Percentiles rank a stretch among this genome's conserved stretches.
Conservation (phyloP, 2,888 invertebrate genomes). For the Glyphotaelius pellucidus region DNA sequence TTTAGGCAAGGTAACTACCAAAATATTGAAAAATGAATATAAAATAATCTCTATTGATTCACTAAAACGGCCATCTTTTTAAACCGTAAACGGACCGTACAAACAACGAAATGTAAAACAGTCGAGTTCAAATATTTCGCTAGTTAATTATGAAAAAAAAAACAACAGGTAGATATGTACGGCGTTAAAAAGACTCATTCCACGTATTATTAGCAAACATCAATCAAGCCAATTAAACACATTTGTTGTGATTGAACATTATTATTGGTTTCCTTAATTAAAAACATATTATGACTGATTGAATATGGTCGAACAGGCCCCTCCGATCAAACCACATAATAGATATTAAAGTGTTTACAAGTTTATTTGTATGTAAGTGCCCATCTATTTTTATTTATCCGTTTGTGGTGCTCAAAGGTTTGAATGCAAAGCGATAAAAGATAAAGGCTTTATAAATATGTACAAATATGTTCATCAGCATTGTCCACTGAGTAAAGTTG, state of each 20-base stretch:
- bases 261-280: background rate
- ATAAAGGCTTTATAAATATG: slow-evolving; percentile 2
- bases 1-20: too few relatives aligned
- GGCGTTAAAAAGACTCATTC: background rate
- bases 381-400: background rate
- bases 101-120: too few relatives aligned
- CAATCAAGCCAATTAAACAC: background rate
- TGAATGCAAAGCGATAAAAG: background rate
- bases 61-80: too few relatives aligned
- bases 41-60: too few relatives aligned
- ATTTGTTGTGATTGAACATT: background rate
- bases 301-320: background rate
- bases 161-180: too few relatives aligned
- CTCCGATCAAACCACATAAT: background rate
- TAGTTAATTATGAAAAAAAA: too few relatives aligned
- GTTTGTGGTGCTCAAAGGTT: background rate
- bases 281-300: background rate
- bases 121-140: too few relatives aligned
- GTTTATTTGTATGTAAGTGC: background rate
- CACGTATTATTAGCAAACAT: background rate
- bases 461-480: background rate
- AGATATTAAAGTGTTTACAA: background rate
- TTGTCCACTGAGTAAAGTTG: background rate
- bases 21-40: too few relatives aligned
- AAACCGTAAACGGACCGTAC: too few relatives aligned